Evolutionary conservation across 2,888 invertebrate genomes (phyloP), one percentile per base, ranked within the genome.

Genomic region (Gandaritis pyraliata): DNA sequence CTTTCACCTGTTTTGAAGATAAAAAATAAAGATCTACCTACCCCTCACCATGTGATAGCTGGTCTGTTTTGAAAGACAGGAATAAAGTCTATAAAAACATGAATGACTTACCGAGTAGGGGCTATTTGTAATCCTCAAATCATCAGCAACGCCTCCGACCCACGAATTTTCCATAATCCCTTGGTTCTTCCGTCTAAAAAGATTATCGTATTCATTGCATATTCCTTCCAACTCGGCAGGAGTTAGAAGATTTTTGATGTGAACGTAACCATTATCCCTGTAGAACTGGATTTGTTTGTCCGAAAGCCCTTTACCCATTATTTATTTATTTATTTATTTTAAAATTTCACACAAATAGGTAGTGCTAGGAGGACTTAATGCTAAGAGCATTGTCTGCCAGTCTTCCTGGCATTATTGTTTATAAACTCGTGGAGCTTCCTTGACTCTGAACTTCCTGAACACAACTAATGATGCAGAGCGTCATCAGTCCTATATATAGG

Each of bases 91-190:
- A 13, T 13, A n/a, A 39, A 39, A 39, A 7, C 29, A 38, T 38
- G 41, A 18, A 12, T 41, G 16, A 73, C 81, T 74, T 66, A 85
- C 86, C n/a, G 86, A 82, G 18, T 75, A 76, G 0, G 73, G 74
- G 29, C 80, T 81, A 43, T 81, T 72, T 41, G 69, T 79, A 41
- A 75, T 74, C 66, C 85, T 77, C 49, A 81, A 72, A 6, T 73
- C 78, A 6, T 80, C 80, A n/a, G 88, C 88, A 49, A 64, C 54
- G 13, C 87, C 82, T 2, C 94, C 94, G 0, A 81, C 81, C 94
- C 94, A 94, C 0, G 93, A 88, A 30, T 93, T 88, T 71, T 94
- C 94, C 72, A 93, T 82, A 36, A 89, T 90, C 8, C 80, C 70
- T 64, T 85, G 81, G 58, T 86, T 87, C 72, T 93, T 93, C 46